Evolutionary conservation across 2,113 vertebrate genomes (phyloP).

Genomic region (Heptranchias perlo): DNA sequence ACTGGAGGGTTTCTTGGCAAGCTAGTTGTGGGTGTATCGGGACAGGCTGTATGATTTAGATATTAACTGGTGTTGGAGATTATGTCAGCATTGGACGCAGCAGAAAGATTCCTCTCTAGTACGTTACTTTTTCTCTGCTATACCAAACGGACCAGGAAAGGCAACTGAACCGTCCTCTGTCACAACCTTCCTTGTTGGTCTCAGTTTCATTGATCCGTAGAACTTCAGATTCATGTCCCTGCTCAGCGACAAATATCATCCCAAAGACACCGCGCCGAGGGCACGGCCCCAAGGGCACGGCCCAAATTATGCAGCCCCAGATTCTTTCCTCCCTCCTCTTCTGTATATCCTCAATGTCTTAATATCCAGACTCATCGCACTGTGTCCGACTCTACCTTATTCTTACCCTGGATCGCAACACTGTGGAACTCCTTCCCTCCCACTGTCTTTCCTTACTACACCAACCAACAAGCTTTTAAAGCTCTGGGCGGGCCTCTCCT

Average conservation of each 20-base stretch:
- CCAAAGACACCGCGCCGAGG: too few relatives aligned
- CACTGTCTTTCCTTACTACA: neutral
- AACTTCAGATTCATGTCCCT: neutral
- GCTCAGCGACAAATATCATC: neutral
- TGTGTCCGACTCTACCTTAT: neutral
- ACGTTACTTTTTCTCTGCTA: neutral
- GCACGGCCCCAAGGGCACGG: too few relatives aligned
- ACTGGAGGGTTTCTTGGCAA: neutral
- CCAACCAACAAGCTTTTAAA: neutral
- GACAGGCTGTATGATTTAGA: neutral
- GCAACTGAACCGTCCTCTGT: neutral
- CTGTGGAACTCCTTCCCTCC: neutral
- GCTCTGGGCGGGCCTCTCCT: neutral
- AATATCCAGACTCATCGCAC: neutral
- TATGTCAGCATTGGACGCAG: neutral
- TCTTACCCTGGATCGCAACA: neutral
- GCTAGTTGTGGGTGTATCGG: too few relatives aligned
- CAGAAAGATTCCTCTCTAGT: neutral
- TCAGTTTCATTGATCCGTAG: neutral
- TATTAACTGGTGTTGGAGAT: neutral
- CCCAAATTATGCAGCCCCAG: too few relatives aligned
- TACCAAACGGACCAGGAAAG: neutral
- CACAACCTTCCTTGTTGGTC: neutral
- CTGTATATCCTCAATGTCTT: neutral
- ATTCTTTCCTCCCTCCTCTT: neutral